Evolutionary conservation across 2,888 invertebrate species (phyloP).

Genomic region (Siphonodentalium dalli): DNA sequence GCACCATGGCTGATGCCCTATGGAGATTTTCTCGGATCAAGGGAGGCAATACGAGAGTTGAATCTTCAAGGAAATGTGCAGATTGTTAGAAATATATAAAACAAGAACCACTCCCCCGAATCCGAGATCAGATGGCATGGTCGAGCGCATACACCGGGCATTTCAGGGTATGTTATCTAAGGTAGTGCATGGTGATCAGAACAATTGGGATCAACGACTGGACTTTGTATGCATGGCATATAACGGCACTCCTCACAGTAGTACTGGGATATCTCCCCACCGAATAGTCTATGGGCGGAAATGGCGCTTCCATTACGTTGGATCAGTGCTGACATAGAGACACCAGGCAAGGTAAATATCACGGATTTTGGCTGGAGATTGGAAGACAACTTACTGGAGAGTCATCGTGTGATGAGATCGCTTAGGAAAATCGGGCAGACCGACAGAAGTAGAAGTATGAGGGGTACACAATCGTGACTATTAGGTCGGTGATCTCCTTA

Average conservation of each 20-base stretch:
- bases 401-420: no score
- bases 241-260: constrained; percentile 5
- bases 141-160: constrained; percentile 10
- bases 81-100: constrained; percentile 10
- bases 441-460: no score
- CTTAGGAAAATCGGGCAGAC: no score
- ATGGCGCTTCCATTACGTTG: constrained; percentile 2
- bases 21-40: constrained; percentile 9
- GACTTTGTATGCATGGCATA: constrained; percentile 10
- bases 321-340: no score
- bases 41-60: constrained; percentile 14
- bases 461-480: no score
- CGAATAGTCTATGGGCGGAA: constrained; percentile 5
- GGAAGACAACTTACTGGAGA: no score
- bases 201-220: constrained; percentile 8
- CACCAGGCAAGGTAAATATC: no score
- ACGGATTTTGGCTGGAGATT: no score
- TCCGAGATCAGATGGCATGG: constrained; percentile 15
- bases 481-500: no score
- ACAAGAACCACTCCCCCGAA: constrained; percentile 11
- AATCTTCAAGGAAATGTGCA: constrained; percentile 5
- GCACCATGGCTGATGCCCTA: constrained; percentile 12
- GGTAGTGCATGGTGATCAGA: constrained; percentile 1
- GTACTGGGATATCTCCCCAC: constrained; percentile 3
- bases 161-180: constrained; percentile 15